These are phyloP conservation scores for Pelecanoides urinatrix DNA, from an alignment of 2,113 vertebrate species.

Conservation along the genomic window DNA sequence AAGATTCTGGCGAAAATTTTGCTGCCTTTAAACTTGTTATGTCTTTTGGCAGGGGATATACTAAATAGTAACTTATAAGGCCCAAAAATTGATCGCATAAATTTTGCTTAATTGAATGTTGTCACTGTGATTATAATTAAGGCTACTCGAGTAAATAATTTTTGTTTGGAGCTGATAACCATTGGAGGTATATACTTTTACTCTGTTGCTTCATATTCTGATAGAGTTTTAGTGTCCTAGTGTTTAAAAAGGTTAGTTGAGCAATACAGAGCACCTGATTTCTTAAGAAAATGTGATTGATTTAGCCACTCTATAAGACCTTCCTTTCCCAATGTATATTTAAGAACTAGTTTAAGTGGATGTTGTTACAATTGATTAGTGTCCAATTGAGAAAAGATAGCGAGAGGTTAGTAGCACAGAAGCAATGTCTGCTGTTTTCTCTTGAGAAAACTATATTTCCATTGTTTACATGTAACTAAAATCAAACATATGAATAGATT, in stretches of 20 bases:
- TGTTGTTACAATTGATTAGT: neutral
- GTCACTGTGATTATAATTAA: neutral
- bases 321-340: neutral
- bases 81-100: neutral
- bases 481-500: neutral
- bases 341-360: neutral
- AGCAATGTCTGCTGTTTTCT: neutral
- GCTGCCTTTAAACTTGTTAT: neutral
- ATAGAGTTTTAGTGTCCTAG: neutral
- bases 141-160: neutral
- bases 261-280: neutral
- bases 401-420: accelerated
- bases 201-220: neutral
- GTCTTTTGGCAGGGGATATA: neutral
- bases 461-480: neutral
- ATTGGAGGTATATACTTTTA: neutral
- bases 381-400: neutral
- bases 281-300: neutral
- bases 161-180: neutral
- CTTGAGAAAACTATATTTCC: neutral
- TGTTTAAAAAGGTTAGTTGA: neutral
- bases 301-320: neutral
- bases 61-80: neutral
- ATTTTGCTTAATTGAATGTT: neutral
- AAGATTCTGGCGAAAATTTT: neutral